These are phyloP conservation scores for Bergia puertoricense DNA, from an alignment of 92 coral and sea anemone species.

Conservation along the genomic window DNA sequence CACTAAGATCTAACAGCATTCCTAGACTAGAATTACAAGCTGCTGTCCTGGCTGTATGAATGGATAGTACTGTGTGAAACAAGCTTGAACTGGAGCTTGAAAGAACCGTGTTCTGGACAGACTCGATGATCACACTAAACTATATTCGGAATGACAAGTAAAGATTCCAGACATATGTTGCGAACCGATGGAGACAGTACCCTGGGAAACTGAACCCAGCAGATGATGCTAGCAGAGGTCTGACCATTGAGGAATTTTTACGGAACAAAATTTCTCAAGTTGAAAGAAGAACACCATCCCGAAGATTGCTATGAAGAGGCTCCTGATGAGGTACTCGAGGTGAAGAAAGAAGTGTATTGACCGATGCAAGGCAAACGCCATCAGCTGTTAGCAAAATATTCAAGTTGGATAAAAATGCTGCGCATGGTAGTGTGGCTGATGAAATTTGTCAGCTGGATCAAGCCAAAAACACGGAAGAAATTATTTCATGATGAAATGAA, in stretches of 20 bases:
- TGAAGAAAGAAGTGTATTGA: conserved; percentile 41
- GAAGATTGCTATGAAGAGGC: conserved; percentile 15
- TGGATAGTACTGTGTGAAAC: conserved; percentile 1
- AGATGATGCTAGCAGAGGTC: conserved; percentile 58
- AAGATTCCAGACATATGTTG: conserved; percentile 35
- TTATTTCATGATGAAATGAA: neutral
- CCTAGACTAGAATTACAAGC: conserved; percentile 45
- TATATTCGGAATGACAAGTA: conserved; percentile 33
- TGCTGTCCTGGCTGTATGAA: conserved; percentile 28
- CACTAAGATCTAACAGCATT: conserved; percentile 10
- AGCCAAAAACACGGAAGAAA: neutral
- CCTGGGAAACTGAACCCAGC: conserved; percentile 51
- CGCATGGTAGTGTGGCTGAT: conserved; percentile 39
- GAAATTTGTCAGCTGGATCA: conserved; percentile 42
- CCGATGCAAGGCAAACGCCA: neutral
- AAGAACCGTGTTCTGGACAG: conserved; percentile 33
- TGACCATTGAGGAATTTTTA: conserved; percentile 35
- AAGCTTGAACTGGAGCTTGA: conserved; percentile 26
- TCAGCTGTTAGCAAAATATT: conserved; percentile 11
- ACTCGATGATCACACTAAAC: conserved; percentile 35
- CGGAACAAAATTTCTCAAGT: conserved; percentile 39
- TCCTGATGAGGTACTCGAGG: conserved; percentile 40
- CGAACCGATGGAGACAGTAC: conserved; percentile 44
- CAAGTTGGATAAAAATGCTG: conserved; percentile 43
- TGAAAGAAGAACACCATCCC: conserved; percentile 48